Evolutionary conservation across 1,140 invertebrate species (phyloP), one percentile per base, ranked within the genome.

Genomic region (Rhagoletis zephyria): DNA sequence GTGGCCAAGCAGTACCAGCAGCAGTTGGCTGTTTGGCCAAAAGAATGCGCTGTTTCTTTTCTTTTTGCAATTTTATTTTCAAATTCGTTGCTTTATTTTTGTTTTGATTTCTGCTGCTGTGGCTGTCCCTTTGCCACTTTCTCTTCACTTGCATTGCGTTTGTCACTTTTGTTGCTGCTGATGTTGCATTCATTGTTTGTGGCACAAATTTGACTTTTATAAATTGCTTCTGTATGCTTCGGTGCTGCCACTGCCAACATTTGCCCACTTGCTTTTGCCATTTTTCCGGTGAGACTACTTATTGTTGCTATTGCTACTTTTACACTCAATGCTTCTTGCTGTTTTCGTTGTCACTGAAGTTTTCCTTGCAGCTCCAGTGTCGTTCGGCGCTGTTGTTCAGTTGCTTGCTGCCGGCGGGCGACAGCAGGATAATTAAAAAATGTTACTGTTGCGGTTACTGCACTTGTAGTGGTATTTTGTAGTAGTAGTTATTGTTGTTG

Each of bases 131-230:
- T n/a, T n/a, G n/a, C n/a, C n/a, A n/a, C n/a, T n/a, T n/a, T n/a
- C n/a, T n/a, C n/a, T n/a, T n/a, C n/a, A n/a, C n/a, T n/a, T n/a
- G n/a, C n/a, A n/a, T n/a, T n/a, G n/a, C n/a, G n/a, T n/a, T n/a
- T n/a, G 7, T 7, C 5, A 45, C 14, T 77, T 1, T 7, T 48
- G 70, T 45, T 77, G 12, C 6, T 45, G 16, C 16, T 67, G 45
- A 14, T 77, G 74, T 51, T 30, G 48, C 16, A 59, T 81, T 81
- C 74, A 81, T 81, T 81, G 74, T 81, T 81, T 56, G 74, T 59
- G 48, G 48, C 48, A 81, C 48, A 81, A 81, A 81, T 81, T 81
- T 81, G 74, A 81, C 74, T 81, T 81, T 81, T 81, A 81, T 81
- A 81, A 81, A 81, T 81, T 81, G 48, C 67, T 74, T 74, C 67